Evolutionary conservation across 2,888 invertebrate species (phyloP).

Genomic region (Nasonovia ribisnigri): DNA sequence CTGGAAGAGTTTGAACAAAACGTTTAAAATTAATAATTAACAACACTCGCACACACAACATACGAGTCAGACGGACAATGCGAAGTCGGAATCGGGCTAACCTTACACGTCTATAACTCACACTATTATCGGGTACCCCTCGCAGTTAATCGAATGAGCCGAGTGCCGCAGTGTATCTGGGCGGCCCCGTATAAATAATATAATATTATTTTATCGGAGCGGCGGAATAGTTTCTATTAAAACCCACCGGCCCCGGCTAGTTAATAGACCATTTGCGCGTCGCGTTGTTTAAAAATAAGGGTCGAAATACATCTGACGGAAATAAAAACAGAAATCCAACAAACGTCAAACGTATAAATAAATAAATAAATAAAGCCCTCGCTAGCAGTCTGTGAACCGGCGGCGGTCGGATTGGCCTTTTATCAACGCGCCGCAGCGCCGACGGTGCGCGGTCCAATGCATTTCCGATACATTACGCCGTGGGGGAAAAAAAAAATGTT

Average conservation of each 20-base stretch:
- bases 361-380: background rate
- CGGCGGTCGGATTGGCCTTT: slow-evolving; percentile 7
- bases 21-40: background rate
- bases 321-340: background rate
- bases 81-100: background rate
- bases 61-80: background rate
- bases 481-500: background rate
- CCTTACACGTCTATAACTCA: background rate
- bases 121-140: background rate
- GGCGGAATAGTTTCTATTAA: background rate
- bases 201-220: background rate
- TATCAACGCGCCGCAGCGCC: background rate
- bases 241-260: background rate
- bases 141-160: background rate
- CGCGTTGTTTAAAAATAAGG: background rate
- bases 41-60: background rate
- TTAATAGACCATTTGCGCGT: background rate
- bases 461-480: slow-evolving; percentile 6
- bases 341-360: slow-evolving; percentile 14
- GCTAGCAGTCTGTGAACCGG: background rate
- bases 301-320: background rate
- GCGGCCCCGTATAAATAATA: background rate
- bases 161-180: background rate
- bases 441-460: background rate
- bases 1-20: background rate